Conservation (phyloP, 2,888 invertebrate species). For the Synanthedon tipuliformis region DNA sequence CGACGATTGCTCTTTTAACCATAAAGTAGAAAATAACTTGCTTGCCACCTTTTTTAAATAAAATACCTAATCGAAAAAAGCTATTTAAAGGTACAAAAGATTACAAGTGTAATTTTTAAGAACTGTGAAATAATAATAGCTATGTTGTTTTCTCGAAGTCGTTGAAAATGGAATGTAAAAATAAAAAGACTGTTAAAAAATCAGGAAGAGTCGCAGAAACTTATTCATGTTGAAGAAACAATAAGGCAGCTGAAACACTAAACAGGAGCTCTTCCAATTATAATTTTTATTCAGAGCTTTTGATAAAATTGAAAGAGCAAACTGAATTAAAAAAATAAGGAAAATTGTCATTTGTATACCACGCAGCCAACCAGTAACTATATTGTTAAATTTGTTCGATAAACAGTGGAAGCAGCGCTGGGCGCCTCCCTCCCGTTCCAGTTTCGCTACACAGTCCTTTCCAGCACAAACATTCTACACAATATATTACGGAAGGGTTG, state of each 20-base stretch:
- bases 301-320: conserved; percentile 27
- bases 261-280: conserved; percentile 10
- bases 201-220: neutral
- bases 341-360: conserved; percentile 12
- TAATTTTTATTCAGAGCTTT: conserved; percentile 28
- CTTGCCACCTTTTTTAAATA: too few relatives aligned
- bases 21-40: too few relatives aligned
- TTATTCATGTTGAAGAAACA: conserved; percentile 31
- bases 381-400: conserved; percentile 14
- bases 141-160: too few relatives aligned
- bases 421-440: neutral
- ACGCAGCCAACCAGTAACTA: conserved; percentile 9
- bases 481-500: too few relatives aligned
- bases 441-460: neutral
- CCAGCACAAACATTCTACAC: neutral
- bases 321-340: conserved; percentile 18
- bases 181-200: too few relatives aligned
- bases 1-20: too few relatives aligned
- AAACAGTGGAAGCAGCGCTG: conserved; percentile 8
- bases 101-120: too few relatives aligned
- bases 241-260: conserved; percentile 36
- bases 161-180: too few relatives aligned
- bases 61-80: too few relatives aligned
- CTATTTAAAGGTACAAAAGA: too few relatives aligned
- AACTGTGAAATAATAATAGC: too few relatives aligned